A percentile compares a stretch with the other conserved stretches of the same genome.
phyloP scores from a whole-genome alignment of 2,888 invertebrate species.

The Lordiphosa andalusiaca region DNA sequence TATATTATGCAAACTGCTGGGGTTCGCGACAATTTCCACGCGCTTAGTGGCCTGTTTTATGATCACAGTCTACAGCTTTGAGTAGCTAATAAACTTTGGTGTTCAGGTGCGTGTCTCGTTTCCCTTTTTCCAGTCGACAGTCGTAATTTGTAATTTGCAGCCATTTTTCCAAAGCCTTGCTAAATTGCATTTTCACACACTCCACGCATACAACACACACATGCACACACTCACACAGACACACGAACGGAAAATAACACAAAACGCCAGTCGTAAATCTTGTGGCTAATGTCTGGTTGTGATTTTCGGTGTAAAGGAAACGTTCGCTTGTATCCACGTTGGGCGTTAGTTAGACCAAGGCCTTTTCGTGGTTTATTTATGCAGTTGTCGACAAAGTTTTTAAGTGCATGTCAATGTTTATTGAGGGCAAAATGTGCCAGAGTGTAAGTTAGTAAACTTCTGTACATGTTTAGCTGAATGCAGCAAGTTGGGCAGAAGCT shows the following conservation, averaged over 20 bases:
- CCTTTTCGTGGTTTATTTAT: constrained; percentile 28
- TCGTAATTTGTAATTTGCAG: constrained; percentile 31
- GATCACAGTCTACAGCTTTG: constrained; percentile 21
- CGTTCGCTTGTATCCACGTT: constrained; percentile 1
- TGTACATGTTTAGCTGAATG: neutral
- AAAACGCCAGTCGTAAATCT: constrained; percentile 30
- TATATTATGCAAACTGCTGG: constrained; percentile 36
- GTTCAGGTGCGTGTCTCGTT: constrained; percentile 37
- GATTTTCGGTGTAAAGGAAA: constrained; percentile 18
- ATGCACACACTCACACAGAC: neutral
- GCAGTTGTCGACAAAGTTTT: constrained; percentile 40
- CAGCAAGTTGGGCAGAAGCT: constrained; percentile 4
- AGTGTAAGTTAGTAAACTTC: constrained; percentile 5
- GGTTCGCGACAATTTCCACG: constrained; percentile 20
- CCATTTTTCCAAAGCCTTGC: constrained; percentile 27
- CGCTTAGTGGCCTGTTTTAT: constrained; percentile 14
- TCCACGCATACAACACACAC: constrained; percentile 2
- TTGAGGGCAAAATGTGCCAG: constrained; percentile 30
- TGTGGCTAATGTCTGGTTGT: constrained; percentile 27
- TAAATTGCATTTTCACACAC: constrained; percentile 29
- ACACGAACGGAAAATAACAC: constrained; percentile 2
- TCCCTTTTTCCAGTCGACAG: constrained; percentile 7
- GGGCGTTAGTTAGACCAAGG: constrained; percentile 1
- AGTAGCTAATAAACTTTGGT: constrained; percentile 27
- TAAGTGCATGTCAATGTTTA: constrained; percentile 54